Conservation (phyloP, 1,140 invertebrate genomes). For the Orchestia grillus region DNA sequence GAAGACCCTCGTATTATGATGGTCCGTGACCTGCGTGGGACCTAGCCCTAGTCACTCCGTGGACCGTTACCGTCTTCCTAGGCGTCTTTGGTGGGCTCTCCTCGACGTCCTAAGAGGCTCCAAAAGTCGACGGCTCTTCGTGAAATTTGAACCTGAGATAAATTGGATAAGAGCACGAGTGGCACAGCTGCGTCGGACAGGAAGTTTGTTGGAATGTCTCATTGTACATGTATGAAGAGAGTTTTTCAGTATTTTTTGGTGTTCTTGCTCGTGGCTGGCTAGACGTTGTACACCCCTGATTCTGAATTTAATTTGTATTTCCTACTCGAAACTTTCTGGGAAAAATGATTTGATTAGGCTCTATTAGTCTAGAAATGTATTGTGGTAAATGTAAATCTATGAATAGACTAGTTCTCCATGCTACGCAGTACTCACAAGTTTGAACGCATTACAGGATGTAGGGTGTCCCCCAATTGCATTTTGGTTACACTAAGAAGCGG, state of each 20-base stretch:
- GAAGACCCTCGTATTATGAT: too few relatives aligned
- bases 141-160: not conserved
- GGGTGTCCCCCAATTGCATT: too few relatives aligned
- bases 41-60: too few relatives aligned
- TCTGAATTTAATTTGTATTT: not conserved
- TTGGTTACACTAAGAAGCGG: too few relatives aligned
- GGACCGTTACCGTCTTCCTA: too few relatives aligned
- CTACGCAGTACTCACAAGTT: not conserved
- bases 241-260: not conserved
- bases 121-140: not conserved
- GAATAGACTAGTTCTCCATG: not conserved
- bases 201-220: not conserved
- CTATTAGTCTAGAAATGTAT: not conserved
- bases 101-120: not conserved
- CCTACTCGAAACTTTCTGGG: not conserved
- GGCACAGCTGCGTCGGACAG: not conserved
- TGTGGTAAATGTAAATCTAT: not conserved
- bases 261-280: not conserved
- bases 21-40: too few relatives aligned
- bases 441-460: too few relatives aligned
- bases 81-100: not conserved
- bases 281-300: not conserved
- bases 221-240: not conserved
- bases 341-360: not conserved
- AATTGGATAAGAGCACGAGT: not conserved